Percentiles rank a stretch among this genome's conserved stretches.
phyloP scores from a whole-genome alignment of 2,113 vertebrate species.

The Salvelinus sp. region DNA sequence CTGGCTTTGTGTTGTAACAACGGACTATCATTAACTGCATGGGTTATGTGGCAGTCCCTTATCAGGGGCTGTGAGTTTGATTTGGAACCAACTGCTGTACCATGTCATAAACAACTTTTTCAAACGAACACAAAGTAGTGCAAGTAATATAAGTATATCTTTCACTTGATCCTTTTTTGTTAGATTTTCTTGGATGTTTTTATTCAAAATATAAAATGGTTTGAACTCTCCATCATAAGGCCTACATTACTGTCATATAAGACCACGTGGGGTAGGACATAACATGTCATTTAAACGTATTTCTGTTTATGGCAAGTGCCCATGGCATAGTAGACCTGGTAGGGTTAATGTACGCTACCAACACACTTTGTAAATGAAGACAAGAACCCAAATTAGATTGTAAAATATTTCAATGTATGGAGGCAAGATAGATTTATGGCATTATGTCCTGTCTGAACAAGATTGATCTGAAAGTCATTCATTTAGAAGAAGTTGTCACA shows the following conservation, averaged over 20 bases:
- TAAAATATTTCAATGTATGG: not conserved
- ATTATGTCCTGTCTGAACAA: not conserved
- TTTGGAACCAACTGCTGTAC: slow-evolving; percentile 61
- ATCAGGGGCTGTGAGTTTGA: slow-evolving; percentile 69
- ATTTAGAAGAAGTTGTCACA: not conserved
- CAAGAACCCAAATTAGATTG: not conserved
- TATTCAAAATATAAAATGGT: not conserved
- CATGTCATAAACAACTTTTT: slow-evolving; percentile 37
- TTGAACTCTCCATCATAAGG: not conserved
- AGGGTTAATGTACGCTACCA: not conserved
- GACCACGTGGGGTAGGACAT: not conserved
- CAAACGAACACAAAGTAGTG: not conserved
- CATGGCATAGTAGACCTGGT: too few relatives aligned
- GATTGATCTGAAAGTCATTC: not conserved
- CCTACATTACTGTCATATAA: not conserved
- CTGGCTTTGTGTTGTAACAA: slow-evolving; percentile 69
- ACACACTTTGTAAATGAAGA: not conserved
- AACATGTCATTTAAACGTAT: not conserved
- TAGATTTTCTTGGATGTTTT: not conserved
- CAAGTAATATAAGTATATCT: not conserved
- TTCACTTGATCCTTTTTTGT: not conserved
- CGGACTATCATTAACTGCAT: slow-evolving; percentile 69
- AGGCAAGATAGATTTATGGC: not conserved
- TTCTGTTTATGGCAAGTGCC: not conserved
- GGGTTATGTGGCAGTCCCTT: slow-evolving; percentile 65